phyloP scores from a whole-genome alignment of 2,797 vertebrate genomes.

The Jordanella pulchra region DNA sequence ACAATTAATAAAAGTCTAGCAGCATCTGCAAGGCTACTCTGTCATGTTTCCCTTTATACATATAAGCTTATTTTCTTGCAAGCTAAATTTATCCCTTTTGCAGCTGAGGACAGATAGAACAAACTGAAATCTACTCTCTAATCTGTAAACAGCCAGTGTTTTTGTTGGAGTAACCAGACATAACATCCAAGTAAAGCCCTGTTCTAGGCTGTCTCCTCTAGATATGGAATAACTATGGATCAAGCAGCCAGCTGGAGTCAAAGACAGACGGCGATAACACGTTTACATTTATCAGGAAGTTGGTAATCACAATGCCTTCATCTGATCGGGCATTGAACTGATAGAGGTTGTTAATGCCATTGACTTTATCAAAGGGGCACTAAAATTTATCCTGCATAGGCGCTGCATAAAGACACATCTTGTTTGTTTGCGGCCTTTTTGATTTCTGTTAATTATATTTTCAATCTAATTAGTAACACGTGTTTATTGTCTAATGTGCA shows the following conservation, averaged over 20 bases:
- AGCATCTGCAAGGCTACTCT: neutral
- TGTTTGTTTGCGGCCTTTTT: neutral
- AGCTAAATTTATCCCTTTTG: neutral
- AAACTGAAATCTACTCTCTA: neutral
- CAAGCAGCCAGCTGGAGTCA: neutral
- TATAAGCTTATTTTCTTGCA: neutral
- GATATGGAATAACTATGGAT: neutral
- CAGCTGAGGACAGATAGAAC: neutral
- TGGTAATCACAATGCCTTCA: neutral
- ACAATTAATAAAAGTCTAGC: neutral
- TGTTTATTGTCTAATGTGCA: no score
- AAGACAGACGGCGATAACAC: neutral
- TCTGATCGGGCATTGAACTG: neutral
- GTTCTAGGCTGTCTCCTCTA: neutral
- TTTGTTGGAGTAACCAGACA: neutral
- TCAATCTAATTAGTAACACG: no score
- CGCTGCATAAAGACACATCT: neutral
- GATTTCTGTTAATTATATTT: conserved; percentile 2
- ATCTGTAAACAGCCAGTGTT: neutral
- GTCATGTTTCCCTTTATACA: neutral
- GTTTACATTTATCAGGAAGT: neutral
- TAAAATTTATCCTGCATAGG: neutral
- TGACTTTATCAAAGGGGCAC: neutral
- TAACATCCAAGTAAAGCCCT: neutral
- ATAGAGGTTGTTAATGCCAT: neutral